Evolutionary conservation across 2,113 vertebrate species (phyloP), one percentile per base, ranked within the genome.

Genomic region (Polypterus senegalus): DNA sequence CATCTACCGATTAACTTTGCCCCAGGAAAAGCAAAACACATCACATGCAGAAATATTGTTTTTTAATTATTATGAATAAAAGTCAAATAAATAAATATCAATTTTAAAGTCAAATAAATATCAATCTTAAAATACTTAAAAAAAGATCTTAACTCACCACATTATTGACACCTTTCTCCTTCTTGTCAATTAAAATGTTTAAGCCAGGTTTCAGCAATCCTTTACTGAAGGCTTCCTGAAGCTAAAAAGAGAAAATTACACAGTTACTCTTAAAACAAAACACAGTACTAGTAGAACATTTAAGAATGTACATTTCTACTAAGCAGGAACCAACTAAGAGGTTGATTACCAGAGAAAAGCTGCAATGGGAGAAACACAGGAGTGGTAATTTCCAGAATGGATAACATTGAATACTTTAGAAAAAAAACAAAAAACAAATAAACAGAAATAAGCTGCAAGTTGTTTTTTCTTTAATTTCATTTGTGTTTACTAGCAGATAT

Each of bases 201-300:
- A 98, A 81, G 44, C 95, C 95, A 27, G 94, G 92, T 61, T 94
- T 93, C 63, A 97, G 73, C 46, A 79, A 74, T 0, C 94, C 95
- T 61, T 75, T 86, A 0, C 83, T 52, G 64, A 94, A 94, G 1
- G 95, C 94, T 67, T 91, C 87, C 73, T 95, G 95, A 54, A 98
- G 86, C 95, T 97, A 68, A 1, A 68, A 48, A 52, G 11, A 61
- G 65, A 48, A 7, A n/a, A 48, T 9, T 5, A 47, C 59, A 49
- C 60, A 43, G 3, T 46, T 49, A 6, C 4, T 1, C 8, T 7
- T 11, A 43, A 5, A 45, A 8, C 52, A 44, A 44, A 10, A 49
- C 48, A 45, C 6, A 57, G 61, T 61, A 10, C 47, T 44, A 49
- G 58, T 7, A 11, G 43, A 57, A 57, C 7, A 5, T 6, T 9